phyloP scores from a whole-genome alignment of 2,113 vertebrate species.

The Ifrita kowaldi region DNA sequence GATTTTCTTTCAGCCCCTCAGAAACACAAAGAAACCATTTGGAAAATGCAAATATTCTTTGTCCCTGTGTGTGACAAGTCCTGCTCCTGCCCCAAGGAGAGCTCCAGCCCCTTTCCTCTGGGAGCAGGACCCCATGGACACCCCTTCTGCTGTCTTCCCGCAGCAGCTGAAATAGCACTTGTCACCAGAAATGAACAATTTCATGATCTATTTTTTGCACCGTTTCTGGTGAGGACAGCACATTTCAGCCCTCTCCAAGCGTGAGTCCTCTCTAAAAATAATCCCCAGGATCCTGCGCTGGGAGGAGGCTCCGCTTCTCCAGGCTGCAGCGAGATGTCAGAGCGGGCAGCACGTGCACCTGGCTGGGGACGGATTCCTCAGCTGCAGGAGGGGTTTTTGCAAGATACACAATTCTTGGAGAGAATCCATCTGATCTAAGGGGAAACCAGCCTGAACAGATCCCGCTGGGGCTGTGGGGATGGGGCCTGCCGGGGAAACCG shows the following conservation, averaged over 20 bases:
- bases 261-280: neutral
- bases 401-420: neutral
- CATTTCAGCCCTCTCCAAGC: neutral
- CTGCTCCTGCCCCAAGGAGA: neutral
- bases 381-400: neutral
- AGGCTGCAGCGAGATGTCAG: neutral
- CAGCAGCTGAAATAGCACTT: neutral
- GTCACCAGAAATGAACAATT: neutral
- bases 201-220: neutral
- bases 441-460: neutral
- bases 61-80: neutral
- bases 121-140: accelerated
- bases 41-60: neutral
- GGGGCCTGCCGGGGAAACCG: neutral
- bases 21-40: neutral
- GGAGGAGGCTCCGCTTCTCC: neutral
- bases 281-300: neutral
- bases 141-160: neutral
- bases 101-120: neutral
- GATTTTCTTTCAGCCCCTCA: neutral
- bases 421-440: neutral
- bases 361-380: neutral
- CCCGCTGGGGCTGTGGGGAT: accelerated
- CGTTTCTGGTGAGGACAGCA: neutral
- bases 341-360: neutral